phyloP scores from a whole-genome alignment of 2,888 invertebrate genomes.

The Pardosa pseudoannulata region DNA sequence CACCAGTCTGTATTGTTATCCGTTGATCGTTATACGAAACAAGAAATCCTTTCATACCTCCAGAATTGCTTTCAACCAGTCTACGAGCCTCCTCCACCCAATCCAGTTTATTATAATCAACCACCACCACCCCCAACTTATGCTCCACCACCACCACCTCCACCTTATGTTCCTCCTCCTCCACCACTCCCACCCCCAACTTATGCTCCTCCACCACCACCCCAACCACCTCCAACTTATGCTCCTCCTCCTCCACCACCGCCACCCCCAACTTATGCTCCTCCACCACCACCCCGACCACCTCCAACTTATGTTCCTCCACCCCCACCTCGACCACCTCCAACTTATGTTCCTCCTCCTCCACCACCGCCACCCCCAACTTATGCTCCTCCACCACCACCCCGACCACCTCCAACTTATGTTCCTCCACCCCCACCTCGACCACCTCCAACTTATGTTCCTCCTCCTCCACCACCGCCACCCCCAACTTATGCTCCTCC shows the following conservation, averaged over 20 bases:
- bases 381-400: background rate
- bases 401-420: background rate
- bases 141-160: background rate
- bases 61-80: background rate
- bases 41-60: background rate
- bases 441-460: constrained; percentile 7
- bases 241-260: constrained; percentile 14
- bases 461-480: background rate
- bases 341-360: background rate
- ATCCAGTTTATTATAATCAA: background rate
- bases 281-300: background rate
- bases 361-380: background rate
- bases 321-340: background rate
- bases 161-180: background rate
- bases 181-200: background rate
- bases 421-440: constrained; percentile 7
- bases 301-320: background rate
- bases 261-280: background rate
- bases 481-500: background rate
- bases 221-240: background rate
- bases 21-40: background rate
- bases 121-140: background rate
- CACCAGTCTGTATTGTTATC: background rate
- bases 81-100: background rate
- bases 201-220: background rate